Percentiles rank a stretch among this genome's conserved stretches.
Conservation (phyloP, 2,888 invertebrate genomes). For the Pilophorus perplexus region DNA sequence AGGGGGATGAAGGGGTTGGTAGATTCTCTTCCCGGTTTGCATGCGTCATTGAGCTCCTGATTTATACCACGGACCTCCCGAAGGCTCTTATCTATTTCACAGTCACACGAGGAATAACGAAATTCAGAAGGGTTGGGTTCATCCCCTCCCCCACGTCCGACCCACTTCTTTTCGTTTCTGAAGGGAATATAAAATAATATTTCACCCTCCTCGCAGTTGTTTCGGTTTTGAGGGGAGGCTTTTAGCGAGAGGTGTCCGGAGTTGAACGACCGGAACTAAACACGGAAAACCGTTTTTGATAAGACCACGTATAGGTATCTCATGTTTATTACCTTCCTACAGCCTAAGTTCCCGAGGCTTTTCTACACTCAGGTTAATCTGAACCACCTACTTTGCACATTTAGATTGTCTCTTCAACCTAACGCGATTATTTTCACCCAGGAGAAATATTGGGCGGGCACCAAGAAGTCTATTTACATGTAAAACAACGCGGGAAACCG, state of each 20-base stretch:
- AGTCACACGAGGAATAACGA: conserved; percentile 35
- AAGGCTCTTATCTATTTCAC: conserved; percentile 30
- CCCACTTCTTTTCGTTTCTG: not conserved
- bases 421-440: no score
- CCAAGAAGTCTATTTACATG: conserved; percentile 13
- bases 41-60: conserved; percentile 33
- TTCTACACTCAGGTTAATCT: no score
- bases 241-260: no score
- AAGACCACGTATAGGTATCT: no score
- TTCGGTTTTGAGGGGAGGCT: not conserved
- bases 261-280: no score
- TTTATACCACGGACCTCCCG: not conserved
- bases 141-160: not conserved
- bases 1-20: no score
- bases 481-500: not conserved
- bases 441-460: conserved; percentile 3
- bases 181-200: conserved; percentile 9
- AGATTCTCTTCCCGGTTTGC: conserved; percentile 23
- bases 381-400: no score
- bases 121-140: conserved; percentile 28
- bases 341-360: no score
- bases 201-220: conserved; percentile 12
- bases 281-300: no score
- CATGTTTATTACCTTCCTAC: no score
- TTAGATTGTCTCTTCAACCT: no score